A percentile compares a stretch with the other conserved stretches of the same genome.
Conservation (phyloP, 2,888 invertebrate species). For the Caenorhabditis parvicauda region DNA sequence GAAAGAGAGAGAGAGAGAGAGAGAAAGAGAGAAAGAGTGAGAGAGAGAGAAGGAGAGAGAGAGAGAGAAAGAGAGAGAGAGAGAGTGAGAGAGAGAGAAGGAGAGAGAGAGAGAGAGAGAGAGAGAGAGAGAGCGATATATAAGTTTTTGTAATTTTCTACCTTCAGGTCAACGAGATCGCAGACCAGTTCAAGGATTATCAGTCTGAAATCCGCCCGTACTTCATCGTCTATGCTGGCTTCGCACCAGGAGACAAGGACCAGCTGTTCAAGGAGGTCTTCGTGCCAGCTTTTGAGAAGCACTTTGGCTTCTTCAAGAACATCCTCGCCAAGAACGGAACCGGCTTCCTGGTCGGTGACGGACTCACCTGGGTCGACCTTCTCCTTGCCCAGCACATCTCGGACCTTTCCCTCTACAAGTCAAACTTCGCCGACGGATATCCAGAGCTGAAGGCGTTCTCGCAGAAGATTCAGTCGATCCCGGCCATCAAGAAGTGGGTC, state of each 20-base stretch:
- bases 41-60: no score
- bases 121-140: no score
- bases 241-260: conserved; percentile 31
- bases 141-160: no score
- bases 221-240: conserved; percentile 24
- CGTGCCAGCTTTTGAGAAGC: conserved; percentile 44
- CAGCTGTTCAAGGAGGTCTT: conserved; percentile 31
- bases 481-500: conserved; percentile 47
- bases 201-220: conserved; percentile 26
- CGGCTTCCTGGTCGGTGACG: conserved; percentile 45
- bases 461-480: conserved; percentile 46
- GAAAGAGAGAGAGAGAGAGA: no score
- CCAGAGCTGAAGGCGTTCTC: conserved; percentile 31
- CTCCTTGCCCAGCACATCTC: conserved; percentile 41
- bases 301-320: conserved; percentile 39
- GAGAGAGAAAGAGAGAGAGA: no score
- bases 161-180: conserved; percentile 13
- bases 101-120: no score
- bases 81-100: no score
- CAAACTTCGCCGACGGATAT: conserved; percentile 43
- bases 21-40: no score
- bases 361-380: conserved; percentile 49
- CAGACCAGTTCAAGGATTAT: conserved; percentile 20
- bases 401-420: conserved; percentile 32
- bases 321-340: conserved; percentile 30